Evolutionary conservation across 2,888 invertebrate genomes (phyloP), one percentile per base, ranked within the genome.

Genomic region (Xanthorhoe designata): DNA sequence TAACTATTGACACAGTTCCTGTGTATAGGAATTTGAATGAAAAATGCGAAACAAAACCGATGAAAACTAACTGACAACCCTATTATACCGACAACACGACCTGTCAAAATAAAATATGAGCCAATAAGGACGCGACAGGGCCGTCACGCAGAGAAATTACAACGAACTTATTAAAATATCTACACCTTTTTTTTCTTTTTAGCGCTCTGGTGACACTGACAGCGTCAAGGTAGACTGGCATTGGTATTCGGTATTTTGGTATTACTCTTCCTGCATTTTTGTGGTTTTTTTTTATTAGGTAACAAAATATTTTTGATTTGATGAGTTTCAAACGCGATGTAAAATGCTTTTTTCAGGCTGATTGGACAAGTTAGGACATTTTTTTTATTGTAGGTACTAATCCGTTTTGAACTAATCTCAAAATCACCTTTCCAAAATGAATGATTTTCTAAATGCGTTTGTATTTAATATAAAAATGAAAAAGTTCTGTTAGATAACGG

Each of bases 31-130:
- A 47, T 47, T 17, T 47, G 15, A 6, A 15, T 17, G 2, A 15
- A 47, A 32, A 61, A 45, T 45, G 19, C 38, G 24, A 50, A 51
- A 47, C 17, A 66, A 61, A 62, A 24, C 55, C 45, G 57, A 66
- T 51, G 60, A 64, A 68, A 69, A 66, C 62, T 52, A 70, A 68
- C 75, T 77, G 84, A 77, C 84, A 86, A 72, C 82, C 86, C 85
- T 85, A 76, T 79, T 78, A 81, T 78, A 76, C 77, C 38, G 38
- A 42, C 79, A 83, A 84, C 82, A 83, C 78, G 78, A 83, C 76
- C 87, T 89, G 90, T 89, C 90, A 92, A 90, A 90, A 90, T 92
- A 92, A 92, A 85, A 91, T 92, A 92, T 91, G 91, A 90, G 84
- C 86, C 91, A 91, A 91, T 91, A 90, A 88, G 88, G 85, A 81